Base-by-base conservation (phyloP, 2,113 vertebrate genomes). In the Peucedramus taeniatus region DNA sequence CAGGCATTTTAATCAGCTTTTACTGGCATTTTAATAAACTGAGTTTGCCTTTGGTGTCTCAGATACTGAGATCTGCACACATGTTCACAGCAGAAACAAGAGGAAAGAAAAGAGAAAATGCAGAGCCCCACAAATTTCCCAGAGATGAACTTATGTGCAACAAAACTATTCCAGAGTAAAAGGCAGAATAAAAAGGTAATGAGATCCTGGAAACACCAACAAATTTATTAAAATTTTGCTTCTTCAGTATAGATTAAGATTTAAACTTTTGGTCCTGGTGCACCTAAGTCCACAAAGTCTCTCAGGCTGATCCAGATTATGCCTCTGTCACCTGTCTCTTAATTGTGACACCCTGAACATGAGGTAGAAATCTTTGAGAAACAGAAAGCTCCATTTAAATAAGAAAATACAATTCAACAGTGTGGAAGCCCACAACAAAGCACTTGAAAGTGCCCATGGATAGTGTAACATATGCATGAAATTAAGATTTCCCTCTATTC, bases 1-100 rank as follows among this genome's bases (percentile, higher is more conserved):
- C 11, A 84, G 64, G 53, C 60, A 74, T 85, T 85, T 86, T 94
- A 91, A 92, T 96, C 89, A 90, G 49, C 33, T 90, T 81, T 70
- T 47, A 21, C 27, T 91, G 68, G 45, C 57, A 54, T 85, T 89
- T 95, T 91, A 91, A 90, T 31, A 79, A 89, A 77, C 64, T 37
- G 47, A 64, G 20, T 39, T 89, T 96, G 66, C 64, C 75, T 93
- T 87, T 1, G 0, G 18, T 75, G 40, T 65, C 59, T 80, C 80
- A 33, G 53, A 53, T 31, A 72, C 27, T 0, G 2, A 76, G 50
- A 39, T 59, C 42, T 90, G 30, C 50, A 40, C 37, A 49, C 11
- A 24, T 26, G 72, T 59, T 89, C 72, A 91, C 87, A 87, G 78
- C 2, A 83, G 39, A 86, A 70, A 33, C 15, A n/a, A 44, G 23